Base-by-base conservation (phyloP, 2,888 invertebrate species). In the Hydrotaea diabolus region DNA sequence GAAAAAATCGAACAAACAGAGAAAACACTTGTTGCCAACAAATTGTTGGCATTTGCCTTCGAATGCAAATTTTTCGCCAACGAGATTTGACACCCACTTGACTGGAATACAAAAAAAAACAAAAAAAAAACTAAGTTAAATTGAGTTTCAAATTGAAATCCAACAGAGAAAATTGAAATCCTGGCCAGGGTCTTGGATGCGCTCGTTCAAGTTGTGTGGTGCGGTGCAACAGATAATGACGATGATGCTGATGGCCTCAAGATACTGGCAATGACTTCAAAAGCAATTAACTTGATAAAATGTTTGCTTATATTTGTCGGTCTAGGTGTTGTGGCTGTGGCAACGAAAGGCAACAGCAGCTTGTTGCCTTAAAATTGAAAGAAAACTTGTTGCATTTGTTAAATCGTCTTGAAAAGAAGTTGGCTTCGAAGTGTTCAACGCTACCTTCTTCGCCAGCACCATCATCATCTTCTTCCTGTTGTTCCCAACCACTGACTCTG, bases 261-360 rank as follows among this genome's bases (percentile, higher is more conserved):
- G 83, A 72, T 80, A 80, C 69, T 77, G 69, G 69, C 69, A 69
- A 78, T 53, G 75, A 82, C 82, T 83, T 85, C 86, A 77, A 78
- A 85, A 85, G 85, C 86, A 85, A 86, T 86, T 86, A 86, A 85
- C 81, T 85, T 83, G 85, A 85, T 86, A 83, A 85, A 86, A 85
- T 82, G 86, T 85, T 83, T 83, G 77, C 83, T 85, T 84, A 74
- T 39, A 11, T 17, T 64, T 31, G 39, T 39, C 7, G 11, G 39
- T 39, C 49, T 64, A 4, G 53, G 9, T 2, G 11, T 2, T n/a
- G 71, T 26, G 53, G 23, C 39, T 31, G 17, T 64, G 49, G 21
- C 13, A n/a, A n/a, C n/a, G n/a, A n/a, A n/a, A n/a, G n/a, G n/a
- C 19, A 26, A 15, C 66, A 69, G 46, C 46, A 69, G 21, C 23